Base-by-base conservation (phyloP, 2,113 vertebrate genomes). In the Coptodon rendalli region DNA sequence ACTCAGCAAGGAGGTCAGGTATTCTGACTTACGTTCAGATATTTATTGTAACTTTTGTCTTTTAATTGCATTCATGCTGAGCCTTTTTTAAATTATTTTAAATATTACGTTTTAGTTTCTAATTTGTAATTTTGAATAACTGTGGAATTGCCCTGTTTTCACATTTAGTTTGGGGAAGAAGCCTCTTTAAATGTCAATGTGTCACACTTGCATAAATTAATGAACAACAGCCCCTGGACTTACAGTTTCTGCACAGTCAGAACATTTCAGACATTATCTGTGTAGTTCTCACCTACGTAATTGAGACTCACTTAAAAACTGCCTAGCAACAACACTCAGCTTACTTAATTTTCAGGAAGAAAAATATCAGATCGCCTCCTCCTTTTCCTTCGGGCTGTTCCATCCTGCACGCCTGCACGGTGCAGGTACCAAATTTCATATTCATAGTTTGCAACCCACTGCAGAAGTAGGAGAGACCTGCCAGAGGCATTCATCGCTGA, bases 11-110 rank as follows among this genome's bases (percentile, higher is more conserved):
- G n/a, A 73, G 40, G n/a, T 27, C 13, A 4, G 36, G n/a, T 71
- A 0, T 43, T 27, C 66, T 0, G n/a, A 14, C 22, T 71, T 9
- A 13, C 12, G 0, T 3, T 73, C 5, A 27, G 40, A 73, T 73
- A 45, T 43, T 73, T 45, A 45, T 68, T 68, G 0, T 7, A 38
- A 43, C n/a, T 43, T 43, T 43, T 71, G 11, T 9, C n/a, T 71
- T 22, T 71, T 71, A 71, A 43, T 16, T 22, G 29, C 3, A 6
- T 43, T 71, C 3, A 27, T 10, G 22, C 38, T 73, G n/a, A 68
- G 11, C 34, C 19, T n/a, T 11, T 57, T 7, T 9, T 10, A 22
- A 22, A 22, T 22, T 22, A 22, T 22, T 22, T 22, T 9, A n/a
- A 38, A 0, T 17, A 38, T 66, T 68, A 22, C 1, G 1, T n/a